Evolutionary conservation across 2,888 invertebrate species (phyloP).

Genomic region (Drosophila mayaguana): DNA sequence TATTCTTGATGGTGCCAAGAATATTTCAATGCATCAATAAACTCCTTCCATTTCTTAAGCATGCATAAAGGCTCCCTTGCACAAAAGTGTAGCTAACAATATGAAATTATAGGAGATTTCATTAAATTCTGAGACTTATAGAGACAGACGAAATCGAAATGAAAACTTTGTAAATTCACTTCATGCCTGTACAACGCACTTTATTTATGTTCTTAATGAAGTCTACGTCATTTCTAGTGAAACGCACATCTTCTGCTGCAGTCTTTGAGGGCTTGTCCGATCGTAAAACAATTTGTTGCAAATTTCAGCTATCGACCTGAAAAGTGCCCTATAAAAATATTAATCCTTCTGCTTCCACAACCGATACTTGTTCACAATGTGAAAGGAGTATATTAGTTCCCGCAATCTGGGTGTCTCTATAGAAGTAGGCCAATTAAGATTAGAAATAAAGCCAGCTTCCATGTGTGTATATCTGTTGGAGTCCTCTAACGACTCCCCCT

Average conservation of each 20-base stretch:
- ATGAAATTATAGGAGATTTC: no score
- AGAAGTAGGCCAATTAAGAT: no score
- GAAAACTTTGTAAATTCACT: neutral
- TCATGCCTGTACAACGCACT: neutral
- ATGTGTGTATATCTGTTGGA: no score
- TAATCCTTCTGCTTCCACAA: conserved; percentile 73
- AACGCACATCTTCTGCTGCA: neutral
- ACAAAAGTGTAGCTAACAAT: no score
- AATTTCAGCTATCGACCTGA: conserved; percentile 63
- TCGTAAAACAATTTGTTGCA: conserved; percentile 77
- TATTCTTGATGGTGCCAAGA: no score
- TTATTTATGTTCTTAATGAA: neutral
- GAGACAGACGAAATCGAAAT: neutral
- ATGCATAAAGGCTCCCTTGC: no score
- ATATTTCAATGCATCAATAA: no score
- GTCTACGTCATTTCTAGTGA: neutral
- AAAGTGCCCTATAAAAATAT: conserved; percentile 66
- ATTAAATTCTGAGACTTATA: no score
- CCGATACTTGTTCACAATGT: conserved; percentile 4
- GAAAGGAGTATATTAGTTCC: neutral
- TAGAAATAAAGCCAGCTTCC: no score
- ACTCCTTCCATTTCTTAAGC: no score
- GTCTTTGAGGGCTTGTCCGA: conserved; percentile 11
- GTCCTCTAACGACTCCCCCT: no score
- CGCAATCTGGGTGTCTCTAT: no score